Conservation (phyloP, 2,113 vertebrate species). For the Lucifuga dentata region DNA sequence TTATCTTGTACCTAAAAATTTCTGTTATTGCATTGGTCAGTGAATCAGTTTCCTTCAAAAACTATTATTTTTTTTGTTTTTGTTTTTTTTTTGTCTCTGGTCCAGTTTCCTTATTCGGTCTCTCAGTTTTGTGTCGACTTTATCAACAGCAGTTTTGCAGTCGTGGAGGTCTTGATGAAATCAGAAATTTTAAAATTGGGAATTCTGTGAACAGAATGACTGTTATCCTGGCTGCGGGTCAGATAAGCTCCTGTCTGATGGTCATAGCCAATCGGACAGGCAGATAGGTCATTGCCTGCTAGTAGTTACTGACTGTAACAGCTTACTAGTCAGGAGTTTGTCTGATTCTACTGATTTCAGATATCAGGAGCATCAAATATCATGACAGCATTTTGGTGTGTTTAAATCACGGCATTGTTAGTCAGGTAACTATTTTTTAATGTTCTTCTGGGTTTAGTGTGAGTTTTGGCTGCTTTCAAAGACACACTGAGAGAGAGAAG, state of each 20-base stretch:
- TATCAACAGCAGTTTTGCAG: constrained; percentile 15
- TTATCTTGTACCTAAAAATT: no score
- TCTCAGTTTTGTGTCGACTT: constrained; percentile 13
- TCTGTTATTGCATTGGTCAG: background rate
- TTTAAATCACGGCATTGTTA: background rate
- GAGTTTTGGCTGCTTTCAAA: background rate
- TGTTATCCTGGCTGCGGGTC: constrained; percentile 30
- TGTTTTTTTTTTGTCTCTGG: no score
- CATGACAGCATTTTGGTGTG: constrained; percentile 3
- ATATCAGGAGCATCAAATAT: constrained; percentile 4
- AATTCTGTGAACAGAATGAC: constrained; percentile 42
- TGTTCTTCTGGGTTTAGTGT: no score
- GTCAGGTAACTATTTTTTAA: background rate
- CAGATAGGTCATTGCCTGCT: constrained; percentile 35
- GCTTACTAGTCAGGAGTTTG: constrained; percentile 19
- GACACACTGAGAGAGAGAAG: constrained; percentile 12
- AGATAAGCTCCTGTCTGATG: constrained; percentile 45
- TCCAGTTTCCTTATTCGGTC: background rate
- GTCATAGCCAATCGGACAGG: constrained; percentile 21
- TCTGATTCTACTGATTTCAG: constrained; percentile 14
- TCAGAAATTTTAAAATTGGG: constrained; percentile 22
- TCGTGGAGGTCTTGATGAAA: constrained; percentile 26
- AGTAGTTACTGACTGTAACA: constrained; percentile 40
- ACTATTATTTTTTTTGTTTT: no score
- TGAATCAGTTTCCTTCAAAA: background rate